These are phyloP conservation scores for Apocrypta bakeri DNA, from an alignment of 1,140 invertebrate genomes.

Conservation along the genomic window DNA sequence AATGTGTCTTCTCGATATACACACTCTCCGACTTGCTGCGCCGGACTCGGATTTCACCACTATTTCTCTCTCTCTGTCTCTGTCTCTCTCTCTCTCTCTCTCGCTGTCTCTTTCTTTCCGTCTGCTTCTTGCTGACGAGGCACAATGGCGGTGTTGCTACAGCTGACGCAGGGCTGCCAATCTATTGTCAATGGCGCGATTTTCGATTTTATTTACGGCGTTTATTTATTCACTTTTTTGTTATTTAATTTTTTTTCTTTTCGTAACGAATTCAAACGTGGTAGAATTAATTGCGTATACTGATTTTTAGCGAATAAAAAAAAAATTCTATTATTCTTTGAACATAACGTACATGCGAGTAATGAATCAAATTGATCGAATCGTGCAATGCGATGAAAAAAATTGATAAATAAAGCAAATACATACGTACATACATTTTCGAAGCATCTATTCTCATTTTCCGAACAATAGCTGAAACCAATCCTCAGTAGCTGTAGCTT, in stretches of 20 bases:
- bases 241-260: no score
- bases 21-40: background rate
- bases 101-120: background rate
- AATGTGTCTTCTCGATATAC: background rate
- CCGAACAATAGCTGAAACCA: background rate
- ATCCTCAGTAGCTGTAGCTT: background rate
- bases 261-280: no score
- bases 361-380: no score
- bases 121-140: background rate
- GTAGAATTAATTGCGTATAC: no score
- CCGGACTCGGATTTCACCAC: background rate
- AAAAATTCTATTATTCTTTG: no score
- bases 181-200: background rate
- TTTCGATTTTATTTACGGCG: background rate
- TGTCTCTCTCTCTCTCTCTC: background rate
- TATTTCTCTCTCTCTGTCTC: background rate
- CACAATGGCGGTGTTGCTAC: background rate
- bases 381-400: no score
- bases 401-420: no score
- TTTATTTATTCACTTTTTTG: no score
- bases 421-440: no score
- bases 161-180: background rate
- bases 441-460: background rate
- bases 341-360: no score
- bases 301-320: no score